Evolutionary conservation across 2,888 invertebrate genomes (phyloP), one percentile per base, ranked within the genome.

Genomic region (Andrena camellia): DNA sequence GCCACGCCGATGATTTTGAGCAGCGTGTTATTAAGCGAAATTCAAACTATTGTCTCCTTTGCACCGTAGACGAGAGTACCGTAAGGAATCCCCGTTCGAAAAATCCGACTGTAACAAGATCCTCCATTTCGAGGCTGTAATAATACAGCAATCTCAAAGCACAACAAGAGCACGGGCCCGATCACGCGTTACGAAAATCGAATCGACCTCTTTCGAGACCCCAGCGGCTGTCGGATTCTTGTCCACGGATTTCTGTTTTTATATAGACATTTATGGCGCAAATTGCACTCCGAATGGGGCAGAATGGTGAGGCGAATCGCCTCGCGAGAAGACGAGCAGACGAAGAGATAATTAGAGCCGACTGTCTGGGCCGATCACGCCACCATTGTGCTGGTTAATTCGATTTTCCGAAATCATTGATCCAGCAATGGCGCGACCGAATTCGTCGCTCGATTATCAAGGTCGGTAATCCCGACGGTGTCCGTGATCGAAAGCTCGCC

Each of bases 161-260:
- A 67, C 79, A 75, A 74, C 67, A 60, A 69, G 33, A 42, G 35
- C 33, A 42, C 17, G 17, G 54, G 20, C 5, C 35, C 72, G 64
- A 81, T 81, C 73, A 69, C 64, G 72, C 83, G 83, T 76, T 83
- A 81, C 81, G 60, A 77, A 81, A 83, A 81, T 48, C 48, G 77
- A 72, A 68, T 68, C 70, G 68, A 81, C 70, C 71, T 63, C 72
- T 50, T 68, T 48, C 64, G 48, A 64, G 72, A 66, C 35, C 66
- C 64, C 35, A 57, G 48, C 68, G 52, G 52, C 72, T 72, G 59
- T 48, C 31, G 35, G 13, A 48, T 63, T 50, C 57, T 81, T 72
- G 54, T 4, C 42, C 48, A 26, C n/a, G 31, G 7, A 29, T 54
- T 17, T 54, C 10, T 17, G 10, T 64, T 66, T 69, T 29, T 29